These are phyloP conservation scores for Hesperia comma DNA, from an alignment of 2,888 invertebrate genomes.

Conservation along the genomic window DNA sequence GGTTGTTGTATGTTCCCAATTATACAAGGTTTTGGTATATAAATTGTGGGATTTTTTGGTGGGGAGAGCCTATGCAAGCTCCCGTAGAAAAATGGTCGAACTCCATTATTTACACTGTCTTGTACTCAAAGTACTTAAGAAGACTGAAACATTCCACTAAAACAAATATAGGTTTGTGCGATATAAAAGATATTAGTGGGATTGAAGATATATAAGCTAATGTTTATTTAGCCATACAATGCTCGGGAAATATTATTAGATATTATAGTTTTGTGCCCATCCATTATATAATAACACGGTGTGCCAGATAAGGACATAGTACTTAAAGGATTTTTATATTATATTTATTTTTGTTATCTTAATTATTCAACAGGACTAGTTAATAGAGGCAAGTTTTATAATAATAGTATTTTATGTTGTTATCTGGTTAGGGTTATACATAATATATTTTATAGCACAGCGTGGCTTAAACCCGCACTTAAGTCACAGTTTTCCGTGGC, in stretches of 20 bases:
- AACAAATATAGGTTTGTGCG: constrained; percentile 25
- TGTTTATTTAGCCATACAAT: constrained; percentile 14
- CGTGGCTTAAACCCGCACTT: no score
- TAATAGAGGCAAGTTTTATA: neutral
- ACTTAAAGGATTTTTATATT: constrained; percentile 15
- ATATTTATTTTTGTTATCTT: constrained; percentile 13
- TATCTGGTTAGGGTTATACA: neutral
- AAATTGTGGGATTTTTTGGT: no score
- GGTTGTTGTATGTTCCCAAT: no score
- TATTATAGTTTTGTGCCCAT: neutral
- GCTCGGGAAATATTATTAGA: constrained; percentile 6
- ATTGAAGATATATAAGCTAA: constrained; percentile 19
- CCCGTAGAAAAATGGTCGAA: no score
- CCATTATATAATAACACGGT: constrained; percentile 10
- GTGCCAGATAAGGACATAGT: constrained; percentile 31
- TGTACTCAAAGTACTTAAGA: constrained; percentile 62
- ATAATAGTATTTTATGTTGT: neutral
- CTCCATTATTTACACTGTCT: constrained; percentile 32
- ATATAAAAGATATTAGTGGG: constrained; percentile 9
- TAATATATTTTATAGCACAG: no score
- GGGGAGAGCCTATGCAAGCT: no score
- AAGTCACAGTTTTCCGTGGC: no score
- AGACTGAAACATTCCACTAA: constrained; percentile 78
- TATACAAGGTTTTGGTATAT: no score
- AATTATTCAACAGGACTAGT: neutral